Percentiles rank a stretch among this genome's conserved stretches.
Evolutionary conservation across 2,113 vertebrate genomes (phyloP).

Genomic region (Esox niger): DNA sequence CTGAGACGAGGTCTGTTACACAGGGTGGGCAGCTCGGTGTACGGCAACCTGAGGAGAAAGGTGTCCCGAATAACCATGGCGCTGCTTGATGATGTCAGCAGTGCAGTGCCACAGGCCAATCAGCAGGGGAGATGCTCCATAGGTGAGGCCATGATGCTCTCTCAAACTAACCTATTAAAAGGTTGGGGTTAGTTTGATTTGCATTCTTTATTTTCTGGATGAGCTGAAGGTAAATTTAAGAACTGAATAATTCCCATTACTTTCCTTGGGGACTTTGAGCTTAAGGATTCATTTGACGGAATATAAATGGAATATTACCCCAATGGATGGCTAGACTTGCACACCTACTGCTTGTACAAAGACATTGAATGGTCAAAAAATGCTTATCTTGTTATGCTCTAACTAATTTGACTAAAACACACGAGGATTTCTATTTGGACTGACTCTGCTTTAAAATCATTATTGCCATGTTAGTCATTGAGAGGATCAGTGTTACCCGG

Average conservation of each 20-base stretch:
- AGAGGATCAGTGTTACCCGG: conserved; percentile 54
- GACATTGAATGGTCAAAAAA: neutral
- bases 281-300: no score
- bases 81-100: conserved; percentile 80
- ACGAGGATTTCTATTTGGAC: conserved; percentile 29
- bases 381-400: neutral
- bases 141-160: conserved; percentile 71
- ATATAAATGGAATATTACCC: no score
- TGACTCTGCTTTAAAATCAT: conserved; percentile 67
- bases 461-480: conserved; percentile 49
- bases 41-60: conserved; percentile 78
- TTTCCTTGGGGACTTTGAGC: no score
- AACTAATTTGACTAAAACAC: neutral
- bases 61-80: conserved; percentile 78
- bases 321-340: no score
- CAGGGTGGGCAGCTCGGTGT: conserved; percentile 80
- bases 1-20: conserved; percentile 74
- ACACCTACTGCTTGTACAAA: neutral
- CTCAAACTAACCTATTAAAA: no score
- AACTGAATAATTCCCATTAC: neutral
- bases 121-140: conserved; percentile 75
- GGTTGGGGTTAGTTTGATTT: neutral
- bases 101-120: conserved; percentile 70
- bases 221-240: neutral
- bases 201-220: neutral